Evolutionary conservation across 2,797 vertebrate species (phyloP).

Genomic region (Spinus olivaceus): DNA sequence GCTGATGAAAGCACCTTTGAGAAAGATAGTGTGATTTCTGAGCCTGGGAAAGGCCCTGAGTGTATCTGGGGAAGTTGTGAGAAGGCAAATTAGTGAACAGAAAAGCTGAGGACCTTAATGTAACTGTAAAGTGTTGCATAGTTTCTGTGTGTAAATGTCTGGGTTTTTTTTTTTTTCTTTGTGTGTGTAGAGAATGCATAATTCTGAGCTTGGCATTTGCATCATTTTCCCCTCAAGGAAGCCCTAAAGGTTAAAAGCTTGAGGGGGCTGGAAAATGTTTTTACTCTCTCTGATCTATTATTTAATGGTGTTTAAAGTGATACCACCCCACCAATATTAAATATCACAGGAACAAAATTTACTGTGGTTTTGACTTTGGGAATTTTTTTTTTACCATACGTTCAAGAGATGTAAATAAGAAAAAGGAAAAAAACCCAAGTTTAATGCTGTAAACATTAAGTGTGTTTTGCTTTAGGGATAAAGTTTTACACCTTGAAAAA

Average conservation of each 20-base stretch:
- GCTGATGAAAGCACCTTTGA: conserved; percentile 10
- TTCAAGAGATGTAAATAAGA: not conserved
- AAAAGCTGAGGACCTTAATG: conserved; percentile 52
- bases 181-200: not conserved
- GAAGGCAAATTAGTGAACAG: conserved; percentile 11
- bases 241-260: conserved; percentile 52
- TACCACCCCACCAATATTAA: not conserved
- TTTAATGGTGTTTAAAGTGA: conserved; percentile 9
- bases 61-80: not conserved
- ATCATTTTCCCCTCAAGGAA: conserved; percentile 51
- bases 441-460: not conserved
- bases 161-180: not conserved
- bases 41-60: not conserved
- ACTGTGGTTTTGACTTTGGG: not conserved
- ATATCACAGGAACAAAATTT: not conserved
- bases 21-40: not conserved
- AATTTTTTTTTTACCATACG: not conserved
- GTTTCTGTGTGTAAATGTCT: conserved; percentile 44
- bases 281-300: conserved; percentile 46
- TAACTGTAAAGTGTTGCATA: conserved; percentile 60
- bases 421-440: not conserved
- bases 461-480: not conserved
- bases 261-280: conserved; percentile 36
- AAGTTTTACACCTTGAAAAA: not conserved
- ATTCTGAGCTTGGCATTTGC: conserved; percentile 59